phyloP scores from a whole-genome alignment of 2,888 invertebrate genomes.

The Drosophila nr. medialis region DNA sequence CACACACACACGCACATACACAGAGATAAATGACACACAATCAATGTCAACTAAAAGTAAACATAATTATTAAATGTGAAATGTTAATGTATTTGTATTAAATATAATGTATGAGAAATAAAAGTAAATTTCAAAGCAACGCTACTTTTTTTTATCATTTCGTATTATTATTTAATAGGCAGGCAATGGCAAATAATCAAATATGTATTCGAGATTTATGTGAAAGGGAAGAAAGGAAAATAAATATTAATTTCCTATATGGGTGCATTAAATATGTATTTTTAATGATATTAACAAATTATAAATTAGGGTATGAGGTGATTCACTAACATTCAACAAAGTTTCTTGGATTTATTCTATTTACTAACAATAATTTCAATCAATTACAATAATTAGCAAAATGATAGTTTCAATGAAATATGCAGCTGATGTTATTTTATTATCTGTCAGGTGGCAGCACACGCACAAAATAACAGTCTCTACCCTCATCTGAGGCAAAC shows the following conservation, averaged over 20 bases:
- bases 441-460: conserved; percentile 8
- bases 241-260: background rate
- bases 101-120: conserved; percentile 66
- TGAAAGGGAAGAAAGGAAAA: too few species aligned
- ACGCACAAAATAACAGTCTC: background rate
- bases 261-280: background rate
- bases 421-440: conserved; percentile 11
- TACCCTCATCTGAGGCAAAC: background rate
- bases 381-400: conserved; percentile 1
- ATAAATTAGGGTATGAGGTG: background rate
- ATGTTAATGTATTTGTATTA: conserved; percentile 79
- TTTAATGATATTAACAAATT: background rate
- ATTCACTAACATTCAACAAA: too few species aligned
- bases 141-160: background rate
- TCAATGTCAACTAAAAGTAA: conserved; percentile 72
- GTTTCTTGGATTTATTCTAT: background rate
- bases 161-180: background rate
- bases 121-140: conserved; percentile 39
- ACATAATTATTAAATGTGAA: conserved; percentile 77
- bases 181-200: background rate
- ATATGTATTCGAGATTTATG: background rate
- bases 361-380: background rate
- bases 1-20: conserved; percentile 31
- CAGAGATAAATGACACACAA: conserved; percentile 58
- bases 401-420: conserved; percentile 10